A percentile compares a stretch with the other conserved stretches of the same genome.
These are phyloP conservation scores for Achatina immaculata DNA, from an alignment of 1,140 invertebrate genomes.

Conservation along the genomic window DNA sequence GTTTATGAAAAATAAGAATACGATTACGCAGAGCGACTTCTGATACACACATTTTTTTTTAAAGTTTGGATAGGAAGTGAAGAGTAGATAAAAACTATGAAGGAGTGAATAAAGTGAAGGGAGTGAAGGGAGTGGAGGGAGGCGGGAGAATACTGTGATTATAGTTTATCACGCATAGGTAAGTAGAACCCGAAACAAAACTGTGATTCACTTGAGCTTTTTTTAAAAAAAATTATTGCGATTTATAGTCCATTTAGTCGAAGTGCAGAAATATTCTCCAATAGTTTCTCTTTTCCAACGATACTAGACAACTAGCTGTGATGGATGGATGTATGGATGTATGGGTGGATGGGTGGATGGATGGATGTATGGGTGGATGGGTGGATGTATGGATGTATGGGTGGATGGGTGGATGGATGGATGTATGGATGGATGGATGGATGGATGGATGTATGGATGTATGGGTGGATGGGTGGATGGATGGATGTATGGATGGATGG, in stretches of 20 bases:
- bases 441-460: not conserved
- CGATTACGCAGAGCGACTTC: no score
- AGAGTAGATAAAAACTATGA: not conserved
- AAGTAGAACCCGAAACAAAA: no score
- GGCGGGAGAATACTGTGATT: no score
- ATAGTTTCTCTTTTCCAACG: no score
- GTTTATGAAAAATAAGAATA: no score
- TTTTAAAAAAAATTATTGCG: no score
- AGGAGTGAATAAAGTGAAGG: not conserved
- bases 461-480: not conserved
- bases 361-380: not conserved
- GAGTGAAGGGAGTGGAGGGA: not conserved
- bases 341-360: not conserved
- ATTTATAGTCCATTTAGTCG: no score
- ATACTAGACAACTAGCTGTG: no score
- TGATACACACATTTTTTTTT: no score
- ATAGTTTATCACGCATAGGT: no score
- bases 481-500: not conserved
- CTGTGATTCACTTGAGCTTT: no score
- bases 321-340: not conserved
- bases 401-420: not conserved
- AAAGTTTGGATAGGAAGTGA: conserved; percentile 2
- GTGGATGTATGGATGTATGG: conserved; percentile 1
- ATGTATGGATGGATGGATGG: not conserved
- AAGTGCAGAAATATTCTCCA: no score